A percentile compares a stretch with the other conserved stretches of the same genome.
phyloP scores from a whole-genome alignment of 2,797 vertebrate genomes.

The Ambastaia sidthimunki region DNA sequence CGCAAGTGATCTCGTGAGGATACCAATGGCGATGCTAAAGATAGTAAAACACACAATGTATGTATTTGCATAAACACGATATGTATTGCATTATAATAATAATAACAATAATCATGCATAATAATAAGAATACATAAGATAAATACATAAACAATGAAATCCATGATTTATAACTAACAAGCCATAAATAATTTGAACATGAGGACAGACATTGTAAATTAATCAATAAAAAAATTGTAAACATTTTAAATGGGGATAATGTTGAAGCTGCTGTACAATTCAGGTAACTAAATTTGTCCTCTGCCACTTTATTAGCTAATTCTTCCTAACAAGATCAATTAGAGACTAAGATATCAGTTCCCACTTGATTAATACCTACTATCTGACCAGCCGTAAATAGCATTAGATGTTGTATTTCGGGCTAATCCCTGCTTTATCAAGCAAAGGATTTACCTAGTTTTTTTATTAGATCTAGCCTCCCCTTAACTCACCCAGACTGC shows the following conservation, averaged over 20 bases:
- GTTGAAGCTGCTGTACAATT: constrained; percentile 2
- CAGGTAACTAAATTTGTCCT: constrained; percentile 36
- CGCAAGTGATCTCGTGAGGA: constrained; percentile 45
- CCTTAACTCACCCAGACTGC: constrained; percentile 29
- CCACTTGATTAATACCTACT: constrained; percentile 47
- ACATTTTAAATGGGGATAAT: too few species aligned
- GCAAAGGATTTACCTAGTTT: constrained; percentile 56
- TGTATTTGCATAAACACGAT: constrained; percentile 20
- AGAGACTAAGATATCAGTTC: constrained; percentile 42
- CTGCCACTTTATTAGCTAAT: constrained; percentile 37
- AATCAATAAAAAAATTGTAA: too few species aligned
- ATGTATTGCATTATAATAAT: background rate
- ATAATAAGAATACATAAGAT: too few species aligned
- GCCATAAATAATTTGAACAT: too few species aligned
- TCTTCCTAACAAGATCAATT: constrained; percentile 53
- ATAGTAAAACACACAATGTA: background rate
- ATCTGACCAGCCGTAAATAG: constrained; percentile 35
- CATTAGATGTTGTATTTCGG: constrained; percentile 43
- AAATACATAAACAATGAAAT: background rate
- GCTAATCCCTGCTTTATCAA: constrained; percentile 48
- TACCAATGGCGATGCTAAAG: constrained; percentile 50
- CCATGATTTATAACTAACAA: too few species aligned
- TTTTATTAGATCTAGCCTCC: constrained; percentile 18
- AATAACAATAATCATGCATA: background rate
- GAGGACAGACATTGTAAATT: too few species aligned